These are phyloP conservation scores for Saturnia pavonia DNA, from an alignment of 2,888 invertebrate species.

Conservation along the genomic window DNA sequence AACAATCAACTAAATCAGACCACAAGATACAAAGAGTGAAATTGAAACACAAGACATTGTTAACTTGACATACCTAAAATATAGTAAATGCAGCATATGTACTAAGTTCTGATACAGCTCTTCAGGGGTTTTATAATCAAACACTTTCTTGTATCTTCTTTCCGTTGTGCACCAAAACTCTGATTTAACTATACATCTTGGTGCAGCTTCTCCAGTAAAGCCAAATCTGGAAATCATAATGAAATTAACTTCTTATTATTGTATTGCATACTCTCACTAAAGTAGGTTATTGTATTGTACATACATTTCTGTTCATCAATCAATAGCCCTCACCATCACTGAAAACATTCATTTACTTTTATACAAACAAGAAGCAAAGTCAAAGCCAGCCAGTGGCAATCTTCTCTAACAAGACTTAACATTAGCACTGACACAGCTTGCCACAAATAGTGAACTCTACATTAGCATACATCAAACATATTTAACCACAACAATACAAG, in stretches of 20 bases:
- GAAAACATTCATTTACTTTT: not conserved
- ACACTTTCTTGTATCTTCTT: slow-evolving; percentile 82
- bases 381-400: too few relatives aligned
- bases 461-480: too few relatives aligned
- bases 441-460: too few relatives aligned
- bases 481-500: too few relatives aligned
- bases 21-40: not conserved
- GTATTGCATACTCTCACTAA: not conserved
- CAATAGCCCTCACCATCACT: not conserved
- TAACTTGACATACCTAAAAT: slow-evolving; percentile 90
- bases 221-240: slow-evolving; percentile 85
- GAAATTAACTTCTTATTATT: not conserved
- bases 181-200: slow-evolving; percentile 92
- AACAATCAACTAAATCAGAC: not conserved
- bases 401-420: too few relatives aligned
- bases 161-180: slow-evolving; percentile 86
- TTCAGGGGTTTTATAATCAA: slow-evolving; percentile 83
- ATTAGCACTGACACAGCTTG: too few relatives aligned
- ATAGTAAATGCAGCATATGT: slow-evolving; percentile 92
- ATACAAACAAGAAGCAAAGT: too few relatives aligned
- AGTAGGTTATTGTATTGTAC: not conserved
- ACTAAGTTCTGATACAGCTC: slow-evolving; percentile 93
- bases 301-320: not conserved
- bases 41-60: not conserved
- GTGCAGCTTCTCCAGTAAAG: slow-evolving; percentile 93